Evolutionary conservation across 2,797 vertebrate genomes (phyloP), one percentile per base, ranked within the genome.

Genomic region (Oreonectes daqikongensis): DNA sequence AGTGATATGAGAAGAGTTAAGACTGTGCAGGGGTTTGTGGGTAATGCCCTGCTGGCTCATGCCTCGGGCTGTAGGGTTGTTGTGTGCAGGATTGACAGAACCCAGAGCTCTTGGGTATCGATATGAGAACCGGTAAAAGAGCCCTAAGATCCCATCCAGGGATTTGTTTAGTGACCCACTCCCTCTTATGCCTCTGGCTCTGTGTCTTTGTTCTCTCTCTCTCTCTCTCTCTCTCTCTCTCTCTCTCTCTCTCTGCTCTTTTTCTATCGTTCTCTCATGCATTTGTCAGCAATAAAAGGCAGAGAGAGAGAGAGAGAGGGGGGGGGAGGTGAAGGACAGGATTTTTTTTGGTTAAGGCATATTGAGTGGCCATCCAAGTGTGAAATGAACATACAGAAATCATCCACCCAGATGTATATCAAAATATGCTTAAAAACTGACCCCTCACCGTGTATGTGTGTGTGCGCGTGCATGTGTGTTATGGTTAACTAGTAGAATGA

Each of bases 281-380:
- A 96, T 96, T 89, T 98, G 97, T 0, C 92, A 64, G 77, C 48
- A 64, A 52, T 55, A 40, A 69, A 48, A 24, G 32, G 32, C 20
- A 22, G 53, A 20, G 44, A 5, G 35, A 46, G 28, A 22, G 14
- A 24, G 46, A 44, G 66, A 52, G 61, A 46, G 32, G 9, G 7
- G 32, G 32, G 1, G 32, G 32, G 30, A 28, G 59, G 60, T 52
- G 79, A 50, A 46, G 59, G 22, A 77, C 68, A 70, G 69, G 57
- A 79, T 78, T 82, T 74, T 78, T 65, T 67, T 63, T 48, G 40
- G 69, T 78, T 81, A 75, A 71, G 72, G 74, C 35, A 75, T 79
- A 85, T 84, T 85, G 82, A 85, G 83, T 57, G 77, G 75, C 79
- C 80, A 79, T 68, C 38, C 84, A 65, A 72, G 83, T 81, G 79